These are phyloP conservation scores for Drosophila yooni DNA, from an alignment of 2,888 invertebrate species.

Conservation along the genomic window DNA sequence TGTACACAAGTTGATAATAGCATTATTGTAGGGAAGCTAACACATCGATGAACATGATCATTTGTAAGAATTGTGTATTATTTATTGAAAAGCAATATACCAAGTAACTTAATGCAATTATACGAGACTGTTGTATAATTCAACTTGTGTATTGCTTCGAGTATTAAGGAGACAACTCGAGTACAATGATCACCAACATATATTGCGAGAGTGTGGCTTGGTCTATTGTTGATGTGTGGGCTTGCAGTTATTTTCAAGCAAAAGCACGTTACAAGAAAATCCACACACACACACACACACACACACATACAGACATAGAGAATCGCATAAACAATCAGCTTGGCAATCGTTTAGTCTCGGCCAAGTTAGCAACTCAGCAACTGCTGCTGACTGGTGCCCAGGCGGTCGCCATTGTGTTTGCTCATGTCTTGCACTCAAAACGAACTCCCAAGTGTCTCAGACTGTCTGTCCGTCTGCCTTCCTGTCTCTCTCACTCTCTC, in stretches of 20 bases:
- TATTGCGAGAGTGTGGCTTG: not conserved
- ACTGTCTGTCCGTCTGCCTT: constrained; percentile 15
- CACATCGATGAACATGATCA: constrained; percentile 2
- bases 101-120: not conserved
- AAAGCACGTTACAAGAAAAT: constrained; percentile 49
- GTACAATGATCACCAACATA: constrained; percentile 27
- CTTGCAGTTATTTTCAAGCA: constrained; percentile 44
- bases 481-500: constrained; percentile 6
- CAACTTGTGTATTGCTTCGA: constrained; percentile 3
- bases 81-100: not conserved
- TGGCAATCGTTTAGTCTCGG: constrained; percentile 54
- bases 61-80: not conserved
- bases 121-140: constrained; percentile 11
- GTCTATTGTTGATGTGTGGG: constrained; percentile 5
- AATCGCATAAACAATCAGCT: constrained; percentile 45
- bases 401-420: constrained; percentile 70
- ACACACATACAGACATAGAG: constrained; percentile 5
- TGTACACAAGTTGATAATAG: not conserved
- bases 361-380: constrained; percentile 64
- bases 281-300: constrained; percentile 22
- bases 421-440: constrained; percentile 24
- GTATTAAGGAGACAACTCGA: constrained; percentile 3
- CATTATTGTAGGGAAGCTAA: not conserved
- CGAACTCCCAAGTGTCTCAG: constrained; percentile 50
- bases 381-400: constrained; percentile 67